A percentile compares a stretch with the other conserved stretches of the same genome.
phyloP scores from a whole-genome alignment of 2,797 vertebrate genomes.

The Synanceia verrucosa region DNA sequence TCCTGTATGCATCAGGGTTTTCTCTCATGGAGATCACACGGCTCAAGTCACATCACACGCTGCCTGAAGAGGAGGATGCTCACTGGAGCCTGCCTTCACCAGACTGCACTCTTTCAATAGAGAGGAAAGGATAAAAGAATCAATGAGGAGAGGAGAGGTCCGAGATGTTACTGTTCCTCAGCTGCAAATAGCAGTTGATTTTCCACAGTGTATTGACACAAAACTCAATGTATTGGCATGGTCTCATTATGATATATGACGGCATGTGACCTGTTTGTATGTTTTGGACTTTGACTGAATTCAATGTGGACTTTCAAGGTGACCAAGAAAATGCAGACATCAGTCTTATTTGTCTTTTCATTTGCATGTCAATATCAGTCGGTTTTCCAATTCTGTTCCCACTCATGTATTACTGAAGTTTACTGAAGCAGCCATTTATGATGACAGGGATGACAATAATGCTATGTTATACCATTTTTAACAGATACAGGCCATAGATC shows the following conservation, averaged over 20 bases:
- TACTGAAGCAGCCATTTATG: conserved; percentile 38
- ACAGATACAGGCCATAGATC: conserved; percentile 42
- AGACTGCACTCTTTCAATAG: conserved; percentile 34
- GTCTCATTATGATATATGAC: conserved; percentile 56
- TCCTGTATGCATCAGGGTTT: conserved; percentile 80
- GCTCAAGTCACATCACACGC: conserved; percentile 75
- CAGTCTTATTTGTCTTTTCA: conserved; percentile 43
- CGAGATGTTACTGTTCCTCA: conserved; percentile 8
- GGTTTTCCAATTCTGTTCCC: conserved; percentile 36
- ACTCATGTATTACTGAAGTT: conserved; percentile 10
- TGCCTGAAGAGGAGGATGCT: conserved; percentile 69
- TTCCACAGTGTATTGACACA: conserved; percentile 42
- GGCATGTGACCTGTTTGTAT: conserved; percentile 31
- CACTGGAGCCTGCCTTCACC: conserved; percentile 47
- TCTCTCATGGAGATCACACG: conserved; percentile 78
- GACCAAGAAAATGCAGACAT: conserved; percentile 45
- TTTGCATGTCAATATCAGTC: conserved; percentile 42
- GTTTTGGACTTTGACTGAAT: conserved; percentile 46
- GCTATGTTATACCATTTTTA: conserved; percentile 47
- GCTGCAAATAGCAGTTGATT: conserved; percentile 32
- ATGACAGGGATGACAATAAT: conserved; percentile 26
- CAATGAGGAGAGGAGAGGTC: not conserved
- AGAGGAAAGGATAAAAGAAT: conserved; percentile 9
- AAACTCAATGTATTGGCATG: conserved; percentile 53
- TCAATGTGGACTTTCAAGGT: conserved; percentile 56